Evolutionary conservation across 2,888 invertebrate species (phyloP), one percentile per base, ranked within the genome.

Genomic region (Brachypalpus laphriformis): DNA sequence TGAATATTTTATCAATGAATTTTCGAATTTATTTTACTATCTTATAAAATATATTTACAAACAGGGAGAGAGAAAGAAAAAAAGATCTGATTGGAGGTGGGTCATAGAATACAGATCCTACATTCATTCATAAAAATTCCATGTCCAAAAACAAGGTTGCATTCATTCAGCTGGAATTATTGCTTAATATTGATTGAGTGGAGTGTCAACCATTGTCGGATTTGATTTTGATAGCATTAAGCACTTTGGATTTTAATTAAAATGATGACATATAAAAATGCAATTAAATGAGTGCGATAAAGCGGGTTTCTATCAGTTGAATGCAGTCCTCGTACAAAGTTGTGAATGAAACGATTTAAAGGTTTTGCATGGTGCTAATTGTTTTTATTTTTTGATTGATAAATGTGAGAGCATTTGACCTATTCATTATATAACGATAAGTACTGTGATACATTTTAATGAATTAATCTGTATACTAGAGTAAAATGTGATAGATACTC

Each of bases 71-170:
- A 16, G 25, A 22, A 31, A 5, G 28, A 61, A n/a, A n/a, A n/a
- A n/a, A n/a, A n/a, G n/a, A 45, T 37, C 49, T 61, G 20, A 61
- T 61, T 28, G 51, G 51, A 51, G n/a, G 40, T 28, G 72, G 47
- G 37, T 51, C 40, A 25, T n/a, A n/a, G n/a, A 49, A 49, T 28
- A 28, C 54, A 63, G 54, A 65, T 65, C 34, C 34, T 42, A 65
- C 56, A 37, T 65, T 75, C 74, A 75, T 75, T 75, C 74, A 75
- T 65, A 65, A 75, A 72, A 65, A 57, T 56, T 28, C 9, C 45
- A 72, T 37, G 59, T 22, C n/a, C 25, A 47, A 45, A 25, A 71
- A 59, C 18, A 49, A 49, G 11, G 37, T 42, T 54, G 51, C 54
- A 65, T 54, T 74, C 63, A 74, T 51, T 65, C 45, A 8, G n/a